These are phyloP conservation scores for Macrostomum lignano DNA, from an alignment of 1,140 invertebrate species.

Conservation along the genomic window DNA sequence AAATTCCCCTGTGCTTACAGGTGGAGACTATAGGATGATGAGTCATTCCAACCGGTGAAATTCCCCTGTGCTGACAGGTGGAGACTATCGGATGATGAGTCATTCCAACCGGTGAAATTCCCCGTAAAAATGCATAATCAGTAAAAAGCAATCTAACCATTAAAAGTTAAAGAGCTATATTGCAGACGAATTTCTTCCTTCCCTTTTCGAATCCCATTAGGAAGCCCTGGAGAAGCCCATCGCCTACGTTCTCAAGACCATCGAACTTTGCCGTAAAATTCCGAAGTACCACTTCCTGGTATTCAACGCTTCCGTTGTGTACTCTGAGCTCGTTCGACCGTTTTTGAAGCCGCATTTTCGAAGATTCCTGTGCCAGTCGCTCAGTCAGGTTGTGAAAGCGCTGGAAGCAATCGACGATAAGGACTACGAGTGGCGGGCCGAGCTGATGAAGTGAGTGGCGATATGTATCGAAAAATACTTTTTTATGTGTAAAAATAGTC, in stretches of 20 bases:
- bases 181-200: not conserved
- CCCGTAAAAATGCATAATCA: no score
- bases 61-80: no score
- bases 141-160: no score
- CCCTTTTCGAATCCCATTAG: conserved; percentile 10
- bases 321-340: conserved; percentile 23
- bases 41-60: no score
- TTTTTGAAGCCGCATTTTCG: conserved; percentile 20
- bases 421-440: conserved; percentile 22
- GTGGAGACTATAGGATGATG: no score
- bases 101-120: no score
- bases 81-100: no score
- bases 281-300: conserved; percentile 24
- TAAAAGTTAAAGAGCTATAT: not conserved
- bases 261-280: conserved; percentile 20
- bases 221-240: conserved; percentile 22
- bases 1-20: no score
- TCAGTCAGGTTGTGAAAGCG: conserved; percentile 22
- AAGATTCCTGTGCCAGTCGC: conserved; percentile 15
- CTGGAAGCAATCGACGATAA: conserved; percentile 23
- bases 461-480: not conserved
- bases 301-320: conserved; percentile 26
- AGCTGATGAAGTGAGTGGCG: conserved; percentile 20
- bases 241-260: conserved; percentile 22
- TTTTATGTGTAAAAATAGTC: no score